phyloP scores from a whole-genome alignment of 2,888 invertebrate species.

The Drosophila heteroneura region DNA sequence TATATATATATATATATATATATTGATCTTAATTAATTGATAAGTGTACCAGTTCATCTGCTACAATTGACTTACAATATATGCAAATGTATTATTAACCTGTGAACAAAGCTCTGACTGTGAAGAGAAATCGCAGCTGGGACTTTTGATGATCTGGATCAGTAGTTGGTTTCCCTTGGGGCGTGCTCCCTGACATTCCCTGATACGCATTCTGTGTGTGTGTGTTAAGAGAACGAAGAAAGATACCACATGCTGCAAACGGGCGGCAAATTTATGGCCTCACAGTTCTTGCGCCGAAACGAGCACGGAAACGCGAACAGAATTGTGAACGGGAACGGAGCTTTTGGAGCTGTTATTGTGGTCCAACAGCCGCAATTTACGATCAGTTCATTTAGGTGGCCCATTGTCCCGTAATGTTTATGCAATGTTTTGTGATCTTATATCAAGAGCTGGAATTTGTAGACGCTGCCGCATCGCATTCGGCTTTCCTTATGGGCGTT shows the following conservation, averaged over 20 bases:
- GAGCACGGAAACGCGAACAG: slow-evolving; percentile 26
- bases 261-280: slow-evolving; percentile 70
- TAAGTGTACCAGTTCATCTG: neutral
- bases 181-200: slow-evolving; percentile 8
- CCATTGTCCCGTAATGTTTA: slow-evolving; percentile 75
- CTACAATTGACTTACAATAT: neutral
- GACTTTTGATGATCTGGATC: slow-evolving; percentile 27
- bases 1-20: neutral
- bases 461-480: slow-evolving; percentile 40
- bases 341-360: slow-evolving; percentile 44
- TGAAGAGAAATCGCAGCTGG: slow-evolving; percentile 4
- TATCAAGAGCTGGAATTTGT: slow-evolving; percentile 68
- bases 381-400: slow-evolving; percentile 75
- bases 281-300: slow-evolving; percentile 54
- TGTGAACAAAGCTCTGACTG: slow-evolving; percentile 24
- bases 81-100: neutral
- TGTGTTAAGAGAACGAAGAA: slow-evolving; percentile 6
- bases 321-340: slow-evolving; percentile 28
- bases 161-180: slow-evolving; percentile 26
- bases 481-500: slow-evolving; percentile 66
- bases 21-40: slow-evolving; percentile 18
- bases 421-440: slow-evolving; percentile 69
- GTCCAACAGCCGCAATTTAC: slow-evolving; percentile 73
- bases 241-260: slow-evolving; percentile 23
- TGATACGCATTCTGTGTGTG: slow-evolving; percentile 10